Evolutionary conservation across 2,797 vertebrate genomes (phyloP), one percentile per base, ranked within the genome.

Genomic region (Hoplostethus mediterraneus): DNA sequence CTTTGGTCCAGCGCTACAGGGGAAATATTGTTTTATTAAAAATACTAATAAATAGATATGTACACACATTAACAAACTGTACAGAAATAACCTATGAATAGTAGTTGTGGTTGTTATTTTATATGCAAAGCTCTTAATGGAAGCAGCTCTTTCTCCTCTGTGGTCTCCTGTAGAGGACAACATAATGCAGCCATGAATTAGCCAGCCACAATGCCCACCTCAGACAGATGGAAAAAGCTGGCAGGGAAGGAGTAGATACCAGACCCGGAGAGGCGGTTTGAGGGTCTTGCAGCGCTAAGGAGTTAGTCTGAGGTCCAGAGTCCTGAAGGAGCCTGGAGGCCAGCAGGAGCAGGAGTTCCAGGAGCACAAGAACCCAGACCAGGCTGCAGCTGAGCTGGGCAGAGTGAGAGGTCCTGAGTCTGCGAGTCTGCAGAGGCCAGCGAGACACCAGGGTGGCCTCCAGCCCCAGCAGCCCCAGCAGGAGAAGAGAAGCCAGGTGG

Each of bases 401-500:
- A 0, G 82, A 86, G 16, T 64, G 90, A 73, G 93, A 93, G 0
- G 94, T 96, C 77, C 95, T 90, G 3, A 95, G 47, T 3, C 55
- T 75, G 0, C 86, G 87, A 1, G 94, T 95, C 82, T 94, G 80
- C 2, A 28, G n/a, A 33, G 95, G 89, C 86, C 94, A 89, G 66
- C 89, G 93, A 63, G 85, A 93, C 59, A 96, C 94, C 48, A 95
- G 45, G 0, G 85, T 90, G 14, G 93, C 95, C 85, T 97, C 95
- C 0, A 95, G 65, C 56, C 94, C 95, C 28, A 96, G 74, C 0
- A 94, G 92, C 71, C 90, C 94, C 8, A 96, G 90, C 80, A 96
- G 87, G 52, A 95, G 67, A 14, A 92, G 89, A 72, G 94, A 95
- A 55, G 84, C 40, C 64, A 95, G 88, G 0, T 83, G 3, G 59